Evolutionary conservation across 2,113 vertebrate genomes (phyloP), one percentile per base, ranked within the genome.

Genomic region (Nibea coibor): DNA sequence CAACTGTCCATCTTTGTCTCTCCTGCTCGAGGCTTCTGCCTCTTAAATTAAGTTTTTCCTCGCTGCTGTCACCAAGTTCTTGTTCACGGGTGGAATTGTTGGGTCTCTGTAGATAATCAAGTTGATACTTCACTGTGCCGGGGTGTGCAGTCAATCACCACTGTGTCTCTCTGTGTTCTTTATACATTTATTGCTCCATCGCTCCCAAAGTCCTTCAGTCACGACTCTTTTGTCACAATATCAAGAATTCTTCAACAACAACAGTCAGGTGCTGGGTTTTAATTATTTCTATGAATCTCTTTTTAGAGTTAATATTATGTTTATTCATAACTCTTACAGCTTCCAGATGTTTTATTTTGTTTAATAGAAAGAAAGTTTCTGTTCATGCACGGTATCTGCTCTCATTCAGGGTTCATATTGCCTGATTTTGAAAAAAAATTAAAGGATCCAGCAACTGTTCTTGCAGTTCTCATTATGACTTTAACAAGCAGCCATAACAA

Each of bases 401-500:
- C 47, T 11, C 6, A 2, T 7, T 42, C 35, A 3, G 14, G 11
- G 8, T 20, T 63, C n/a, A 48, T 3, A 1, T 19, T 12, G 24
- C 12, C 15, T 14, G 24, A n/a, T 72, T 67, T 78, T 16, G 4
- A 20, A 35, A 6, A 6, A 35, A 8, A 20, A 51, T 6, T 61
- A 8, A 51, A 56, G 62, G 22, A 51, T 67, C 58, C 51, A 11
- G 75, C 6, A 2, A 22, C 22, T 12, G 50, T 66, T 63, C 57
- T 57, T 10, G 17, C 64, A 45, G 24, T 5, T 73, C 43, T 61
- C 1, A 10, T 81, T 58, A 19, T 5, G 42, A 48, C 65, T 80
- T 63, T 51, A 76, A 87, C 75, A 70, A 47, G 69, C 43, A 0
- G 4, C 19, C 39, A 12, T 10, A 65, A 59, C 81, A 4, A 45